These are phyloP conservation scores for Sciurus carolinensis DNA, from an alignment of 2,797 vertebrate genomes.

Conservation along the genomic window DNA sequence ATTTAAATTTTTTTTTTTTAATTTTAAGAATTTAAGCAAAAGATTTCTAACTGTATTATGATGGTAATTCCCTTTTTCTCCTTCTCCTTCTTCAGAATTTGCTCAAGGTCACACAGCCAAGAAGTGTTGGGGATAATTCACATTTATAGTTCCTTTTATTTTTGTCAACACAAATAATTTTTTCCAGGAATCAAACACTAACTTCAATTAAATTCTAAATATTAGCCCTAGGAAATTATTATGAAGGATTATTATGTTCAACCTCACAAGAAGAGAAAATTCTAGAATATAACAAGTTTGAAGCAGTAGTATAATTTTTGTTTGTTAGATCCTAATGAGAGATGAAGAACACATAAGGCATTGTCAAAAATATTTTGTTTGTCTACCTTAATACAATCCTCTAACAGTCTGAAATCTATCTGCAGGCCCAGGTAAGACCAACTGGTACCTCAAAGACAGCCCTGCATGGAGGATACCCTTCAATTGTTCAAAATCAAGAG, in stretches of 20 bases:
- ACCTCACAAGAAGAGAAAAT: background rate
- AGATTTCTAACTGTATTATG: background rate
- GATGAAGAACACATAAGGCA: background rate
- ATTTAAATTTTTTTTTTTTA: background rate
- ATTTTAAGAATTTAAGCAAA: background rate
- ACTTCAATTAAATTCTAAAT: slow-evolving; percentile 1
- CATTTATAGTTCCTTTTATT: background rate
- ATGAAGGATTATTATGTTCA: background rate
- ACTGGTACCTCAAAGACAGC: background rate
- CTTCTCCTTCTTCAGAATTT: no score
- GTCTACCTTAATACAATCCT: background rate
- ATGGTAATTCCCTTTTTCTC: background rate
- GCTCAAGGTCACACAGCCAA: no score
- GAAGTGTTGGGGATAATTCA: no score
- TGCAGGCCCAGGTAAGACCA: background rate
- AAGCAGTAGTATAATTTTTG: background rate
- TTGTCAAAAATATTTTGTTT: background rate
- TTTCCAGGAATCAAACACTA: background rate
- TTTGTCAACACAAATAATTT: background rate
- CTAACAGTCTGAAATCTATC: background rate
- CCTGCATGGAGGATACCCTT: background rate
- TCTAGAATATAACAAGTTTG: background rate
- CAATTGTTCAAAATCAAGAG: background rate
- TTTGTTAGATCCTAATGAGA: background rate
- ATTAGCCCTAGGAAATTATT: background rate